phyloP scores from a whole-genome alignment of 2,888 invertebrate species.

The Drosophila kambysellisi region DNA sequence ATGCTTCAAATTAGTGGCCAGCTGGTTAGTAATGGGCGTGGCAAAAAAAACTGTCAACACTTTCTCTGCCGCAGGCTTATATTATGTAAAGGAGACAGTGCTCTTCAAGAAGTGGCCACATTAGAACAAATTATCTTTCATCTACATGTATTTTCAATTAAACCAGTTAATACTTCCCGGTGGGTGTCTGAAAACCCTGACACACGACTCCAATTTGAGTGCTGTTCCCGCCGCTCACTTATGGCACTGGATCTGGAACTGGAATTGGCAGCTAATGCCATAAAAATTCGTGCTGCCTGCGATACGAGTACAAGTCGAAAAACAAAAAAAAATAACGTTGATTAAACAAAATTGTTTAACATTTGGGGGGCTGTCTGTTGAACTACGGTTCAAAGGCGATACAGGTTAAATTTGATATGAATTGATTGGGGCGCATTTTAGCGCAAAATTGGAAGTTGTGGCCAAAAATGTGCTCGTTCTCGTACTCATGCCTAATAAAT shows the following conservation, averaged over 20 bases:
- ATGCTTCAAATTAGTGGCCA: neutral
- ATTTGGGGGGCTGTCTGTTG: slow-evolving; percentile 59
- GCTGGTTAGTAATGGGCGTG: neutral
- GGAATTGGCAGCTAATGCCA: slow-evolving; percentile 10
- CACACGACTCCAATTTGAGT: neutral
- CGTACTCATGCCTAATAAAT: slow-evolving; percentile 24
- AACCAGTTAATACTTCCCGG: neutral
- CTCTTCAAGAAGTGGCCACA: neutral
- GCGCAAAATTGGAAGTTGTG: slow-evolving; percentile 18
- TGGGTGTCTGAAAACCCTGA: neutral
- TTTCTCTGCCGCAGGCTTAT: neutral
- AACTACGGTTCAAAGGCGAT: slow-evolving; percentile 65
- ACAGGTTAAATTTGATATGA: slow-evolving; percentile 76
- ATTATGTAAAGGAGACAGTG: neutral
- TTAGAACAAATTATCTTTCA: neutral
- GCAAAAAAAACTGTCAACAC: neutral
- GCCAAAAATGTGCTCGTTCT: slow-evolving; percentile 29
- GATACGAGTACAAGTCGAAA: slow-evolving; percentile 6
- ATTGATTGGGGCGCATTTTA: slow-evolving; percentile 67
- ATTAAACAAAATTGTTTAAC: slow-evolving; percentile 77
- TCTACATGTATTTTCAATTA: neutral
- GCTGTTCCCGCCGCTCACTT: slow-evolving; percentile 49
- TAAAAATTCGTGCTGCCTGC: slow-evolving; percentile 46
- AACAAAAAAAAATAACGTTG: slow-evolving; percentile 55
- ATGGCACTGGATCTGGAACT: slow-evolving; percentile 28